Evolutionary conservation across 2,888 invertebrate species (phyloP), one percentile per base, ranked within the genome.

Genomic region (Enoplolaimus lenunculus): DNA sequence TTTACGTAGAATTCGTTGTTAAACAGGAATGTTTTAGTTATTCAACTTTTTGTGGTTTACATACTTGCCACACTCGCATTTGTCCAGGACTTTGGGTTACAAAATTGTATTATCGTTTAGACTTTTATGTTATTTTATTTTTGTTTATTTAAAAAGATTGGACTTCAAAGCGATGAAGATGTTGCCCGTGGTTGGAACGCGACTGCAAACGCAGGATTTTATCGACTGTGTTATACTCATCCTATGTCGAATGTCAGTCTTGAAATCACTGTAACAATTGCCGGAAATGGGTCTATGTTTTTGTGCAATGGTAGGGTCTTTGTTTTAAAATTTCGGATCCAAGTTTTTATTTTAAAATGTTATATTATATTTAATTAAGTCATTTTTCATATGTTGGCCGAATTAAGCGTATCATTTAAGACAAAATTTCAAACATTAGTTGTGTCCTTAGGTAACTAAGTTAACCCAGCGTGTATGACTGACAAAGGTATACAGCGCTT

Each of bases 221-320:
- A 62, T 31, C 62, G 62, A 16, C n/a, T 62, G 62, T 29, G 7
- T 62, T 62, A 62, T 31, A 16, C 62, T 3, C 62, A 62, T n/a
- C 62, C 62, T 7, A 3, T 13, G 13, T 62, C 62, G 7, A 29
- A 62, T 62, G 62, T 62, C 13, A n/a, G 7, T 13, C 62, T 62
- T 62, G 62, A 62, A 62, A n/a, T 62, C 7, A 62, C 62, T 3
- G 16, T 26, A 13, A 31, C 31, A 29, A 29, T 62, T 26, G 31
- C 62, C 13, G 62, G 62, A 62, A 13, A n/a, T 13, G 31, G 31
- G 13, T 13, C 7, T 62, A 13, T 62, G 7, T 26, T 62, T 13
- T 13, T 62, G 7, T 62, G 62, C n/a, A 62, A 62, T 31, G 62
- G 62, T 45, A 45, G 45, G 45, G 45, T 45, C 21, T 45, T 45